These are phyloP conservation scores for Atrina japonica DNA, from an alignment of 2,888 invertebrate species.

Conservation along the genomic window DNA sequence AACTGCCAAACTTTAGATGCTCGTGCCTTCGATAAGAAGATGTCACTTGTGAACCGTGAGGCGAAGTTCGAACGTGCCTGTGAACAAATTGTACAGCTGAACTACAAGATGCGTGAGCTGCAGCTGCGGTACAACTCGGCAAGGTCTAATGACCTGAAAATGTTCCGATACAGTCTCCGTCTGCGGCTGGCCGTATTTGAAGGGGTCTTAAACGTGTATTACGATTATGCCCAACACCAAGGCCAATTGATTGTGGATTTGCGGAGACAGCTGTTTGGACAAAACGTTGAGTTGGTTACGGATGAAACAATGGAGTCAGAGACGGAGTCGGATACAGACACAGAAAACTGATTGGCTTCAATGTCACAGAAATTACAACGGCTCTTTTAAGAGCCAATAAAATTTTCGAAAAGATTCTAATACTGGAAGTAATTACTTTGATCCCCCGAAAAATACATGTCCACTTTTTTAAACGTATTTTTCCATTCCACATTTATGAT, in stretches of 20 bases:
- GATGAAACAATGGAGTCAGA: slow-evolving; percentile 3
- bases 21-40: too few species aligned
- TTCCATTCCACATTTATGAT: too few species aligned
- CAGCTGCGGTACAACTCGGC: slow-evolving; percentile 63
- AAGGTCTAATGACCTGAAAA: slow-evolving; percentile 53
- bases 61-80: slow-evolving; percentile 20
- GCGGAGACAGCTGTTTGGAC: slow-evolving; percentile 42
- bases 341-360: too few species aligned
- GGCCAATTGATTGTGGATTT: slow-evolving; percentile 59
- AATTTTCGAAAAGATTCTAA: too few species aligned
- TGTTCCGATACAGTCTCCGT: slow-evolving; percentile 67
- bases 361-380: too few species aligned
- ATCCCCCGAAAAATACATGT: too few species aligned
- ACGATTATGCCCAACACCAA: slow-evolving; percentile 55
- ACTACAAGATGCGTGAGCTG: slow-evolving; percentile 56
- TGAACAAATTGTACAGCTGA: slow-evolving; percentile 66
- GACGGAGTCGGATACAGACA: background rate
- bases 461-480: too few species aligned
- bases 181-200: slow-evolving; percentile 65
- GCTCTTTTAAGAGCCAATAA: too few species aligned
- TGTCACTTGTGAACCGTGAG: too few species aligned
- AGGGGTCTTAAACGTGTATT: slow-evolving; percentile 56
- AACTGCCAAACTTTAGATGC: too few species aligned
- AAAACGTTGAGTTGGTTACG: slow-evolving; percentile 38
- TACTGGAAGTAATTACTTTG: too few species aligned